phyloP scores from a whole-genome alignment of 2,888 invertebrate species.

The Morinoia aosen region DNA sequence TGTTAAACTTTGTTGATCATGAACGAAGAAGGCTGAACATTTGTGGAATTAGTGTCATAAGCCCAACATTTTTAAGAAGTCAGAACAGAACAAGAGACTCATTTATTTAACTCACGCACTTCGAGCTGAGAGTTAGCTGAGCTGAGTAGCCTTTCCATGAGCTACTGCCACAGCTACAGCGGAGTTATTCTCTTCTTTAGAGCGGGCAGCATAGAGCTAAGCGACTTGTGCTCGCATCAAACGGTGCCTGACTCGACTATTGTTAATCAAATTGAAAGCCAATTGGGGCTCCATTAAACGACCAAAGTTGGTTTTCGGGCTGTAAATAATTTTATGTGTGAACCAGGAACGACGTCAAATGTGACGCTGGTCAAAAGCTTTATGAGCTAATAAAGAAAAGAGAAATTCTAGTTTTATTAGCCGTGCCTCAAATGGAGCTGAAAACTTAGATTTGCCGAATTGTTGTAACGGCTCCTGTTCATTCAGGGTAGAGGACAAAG shows the following conservation, averaged over 20 bases:
- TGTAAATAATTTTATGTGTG: not conserved
- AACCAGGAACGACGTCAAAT: not conserved
- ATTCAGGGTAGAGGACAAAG: no score
- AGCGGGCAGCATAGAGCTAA: not conserved
- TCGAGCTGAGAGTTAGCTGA: no score
- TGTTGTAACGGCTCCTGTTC: not conserved
- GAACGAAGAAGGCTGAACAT: no score
- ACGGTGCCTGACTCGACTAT: not conserved
- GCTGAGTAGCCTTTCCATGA: not conserved
- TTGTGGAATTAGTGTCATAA: no score
- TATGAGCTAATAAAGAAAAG: not conserved
- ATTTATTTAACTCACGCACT: no score
- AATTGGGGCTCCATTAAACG: slow-evolving; percentile 9
- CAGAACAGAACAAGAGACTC: no score
- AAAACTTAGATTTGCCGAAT: not conserved
- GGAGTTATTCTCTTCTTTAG: not conserved
- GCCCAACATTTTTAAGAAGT: no score
- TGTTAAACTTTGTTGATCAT: no score
- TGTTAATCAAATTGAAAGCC: not conserved
- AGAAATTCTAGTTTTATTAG: not conserved
- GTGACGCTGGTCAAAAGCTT: not conserved
- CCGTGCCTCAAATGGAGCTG: not conserved
- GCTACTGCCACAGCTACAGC: not conserved
- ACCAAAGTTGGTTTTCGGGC: not conserved
- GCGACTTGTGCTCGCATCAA: not conserved